Evolutionary conservation across 2,113 vertebrate species (phyloP), one percentile per base, ranked within the genome.

Genomic region (Sterna hirundo): DNA sequence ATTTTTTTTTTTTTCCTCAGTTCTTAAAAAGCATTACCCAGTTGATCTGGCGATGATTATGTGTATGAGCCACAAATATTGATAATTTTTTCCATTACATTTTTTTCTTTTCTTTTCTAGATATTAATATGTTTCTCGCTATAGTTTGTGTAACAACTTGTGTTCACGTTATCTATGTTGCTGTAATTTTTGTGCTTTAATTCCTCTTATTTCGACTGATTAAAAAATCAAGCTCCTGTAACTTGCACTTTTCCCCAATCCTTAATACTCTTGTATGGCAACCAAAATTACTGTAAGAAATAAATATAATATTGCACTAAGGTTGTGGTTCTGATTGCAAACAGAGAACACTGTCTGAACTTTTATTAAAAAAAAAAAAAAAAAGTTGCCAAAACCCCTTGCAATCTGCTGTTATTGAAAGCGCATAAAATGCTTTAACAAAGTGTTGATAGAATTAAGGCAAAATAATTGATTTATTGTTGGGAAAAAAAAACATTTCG

Each of bases 281-380:
- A 99, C 99, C 99, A 99, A 99, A 99, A 98, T 98, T 98, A 99
- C 98, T 99, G 98, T 99, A 99, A 99, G 98, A 99, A 99, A 99
- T 99, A 99, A 99, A 99, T 98, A 98, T 98, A 97, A 98, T 98
- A 98, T 99, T 99, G 99, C 99, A 99, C 98, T 98, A 98, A 97
- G 97, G 98, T 96, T 96, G 98, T 98, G 95, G 98, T 97, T 97
- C 97, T 98, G 98, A 98, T 98, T 98, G 96, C 96, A 97, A 96
- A 97, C 91, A 94, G 97, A 94, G 93, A 88, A 79, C 93, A 88
- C 95, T 95, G 95, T 95, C 97, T 97, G 97, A 83, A 95, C 25
- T 82, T 76, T 95, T 82, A 60, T 95, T 96, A 57, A 88, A 81
- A 82, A 83, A 49, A 14, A 21, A 21, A 69, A 29, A 66, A 76